Percentiles rank a stretch among this genome's conserved stretches.
These are phyloP conservation scores for Malacosoma neustria DNA, from an alignment of 2,888 invertebrate genomes.

Conservation along the genomic window DNA sequence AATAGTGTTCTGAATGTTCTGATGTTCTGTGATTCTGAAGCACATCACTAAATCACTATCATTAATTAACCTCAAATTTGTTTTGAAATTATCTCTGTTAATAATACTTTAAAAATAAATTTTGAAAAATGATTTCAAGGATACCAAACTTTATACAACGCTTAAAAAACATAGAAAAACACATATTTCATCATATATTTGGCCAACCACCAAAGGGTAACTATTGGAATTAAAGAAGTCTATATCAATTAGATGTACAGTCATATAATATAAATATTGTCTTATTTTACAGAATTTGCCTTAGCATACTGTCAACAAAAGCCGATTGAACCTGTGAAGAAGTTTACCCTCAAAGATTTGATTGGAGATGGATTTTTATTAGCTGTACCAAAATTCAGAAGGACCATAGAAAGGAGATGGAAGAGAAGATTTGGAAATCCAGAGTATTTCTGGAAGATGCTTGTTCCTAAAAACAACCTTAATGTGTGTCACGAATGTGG, in stretches of 20 bases:
- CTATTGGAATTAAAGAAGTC: too few relatives aligned
- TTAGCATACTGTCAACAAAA: slow-evolving; percentile 39
- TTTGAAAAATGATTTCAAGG: slow-evolving; percentile 37
- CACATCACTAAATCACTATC: too few relatives aligned
- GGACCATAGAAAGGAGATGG: slow-evolving; percentile 83
- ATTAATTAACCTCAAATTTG: too few relatives aligned
- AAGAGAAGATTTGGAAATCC: slow-evolving; percentile 83
- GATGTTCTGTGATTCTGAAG: too few relatives aligned
- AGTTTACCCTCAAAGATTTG: slow-evolving; percentile 76
- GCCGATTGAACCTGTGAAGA: slow-evolving; percentile 21
- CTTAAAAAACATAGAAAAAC: slow-evolving; percentile 41
- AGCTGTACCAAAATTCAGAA: slow-evolving; percentile 87
- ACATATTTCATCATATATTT: slow-evolving; percentile 36
- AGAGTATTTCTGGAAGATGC: slow-evolving; percentile 79
- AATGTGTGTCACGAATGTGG: slow-evolving; percentile 88
- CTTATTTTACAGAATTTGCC: slow-evolving; percentile 48
- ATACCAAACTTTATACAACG: slow-evolving; percentile 29
- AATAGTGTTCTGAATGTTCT: too few relatives aligned
- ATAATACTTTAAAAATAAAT: too few relatives aligned
- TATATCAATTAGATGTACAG: too few relatives aligned
- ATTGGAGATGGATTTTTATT: slow-evolving; percentile 84
- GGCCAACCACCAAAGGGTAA: slow-evolving; percentile 55
- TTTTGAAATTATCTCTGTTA: too few relatives aligned
- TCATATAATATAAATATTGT: too few relatives aligned
- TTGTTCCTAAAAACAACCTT: slow-evolving; percentile 82